Base-by-base conservation (phyloP, 2,888 invertebrate genomes). In the Linnaemya tessellans region DNA sequence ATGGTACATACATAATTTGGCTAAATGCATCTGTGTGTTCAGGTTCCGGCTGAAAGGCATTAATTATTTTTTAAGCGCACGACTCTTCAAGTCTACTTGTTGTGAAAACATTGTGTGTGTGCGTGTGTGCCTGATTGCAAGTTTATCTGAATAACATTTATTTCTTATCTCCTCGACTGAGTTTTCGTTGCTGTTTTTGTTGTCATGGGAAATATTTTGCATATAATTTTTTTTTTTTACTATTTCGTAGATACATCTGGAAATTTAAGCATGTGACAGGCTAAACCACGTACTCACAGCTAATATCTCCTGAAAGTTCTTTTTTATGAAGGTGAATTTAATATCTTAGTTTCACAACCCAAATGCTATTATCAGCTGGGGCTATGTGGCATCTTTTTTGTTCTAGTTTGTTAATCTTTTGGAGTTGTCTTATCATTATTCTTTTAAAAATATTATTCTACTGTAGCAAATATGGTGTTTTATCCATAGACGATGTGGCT, bases 11-110 rank as follows among this genome's bases (percentile, higher is more conserved):
- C n/a, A n/a, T n/a, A n/a, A n/a, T n/a, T n/a, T n/a, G n/a, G n/a
- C n/a, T n/a, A n/a, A n/a, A n/a, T n/a, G n/a, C n/a, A n/a, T n/a
- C n/a, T n/a, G n/a, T n/a, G n/a, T n/a, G n/a, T n/a, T 49, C 22
- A 80, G 80, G 80, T 84, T 84, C 84, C 84, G 84, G 80, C 77
- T 80, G 71, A 71, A 65, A 71, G 80, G 70, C 74, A 79, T 84
- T 79, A 68, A 79, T 79, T 84, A 70, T 56, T 54, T 41, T 58
- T 74, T 56, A 60, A 79, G 68, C 84, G 68, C 79, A 73, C 74
- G 84, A 70, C 74, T 74, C 68, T 64, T 68, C 13, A 60, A 60
- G 35, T 38, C 38, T 62, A 5, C 67, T 41, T 41, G 9, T 1
- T 62, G 60, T 15, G n/a, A 43, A n/a, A n/a, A n/a, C 5, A 30